Percentiles rank a stretch among this genome's conserved stretches.
These are phyloP conservation scores for Percina caprodes DNA, from an alignment of 2,113 vertebrate genomes.

Conservation along the genomic window DNA sequence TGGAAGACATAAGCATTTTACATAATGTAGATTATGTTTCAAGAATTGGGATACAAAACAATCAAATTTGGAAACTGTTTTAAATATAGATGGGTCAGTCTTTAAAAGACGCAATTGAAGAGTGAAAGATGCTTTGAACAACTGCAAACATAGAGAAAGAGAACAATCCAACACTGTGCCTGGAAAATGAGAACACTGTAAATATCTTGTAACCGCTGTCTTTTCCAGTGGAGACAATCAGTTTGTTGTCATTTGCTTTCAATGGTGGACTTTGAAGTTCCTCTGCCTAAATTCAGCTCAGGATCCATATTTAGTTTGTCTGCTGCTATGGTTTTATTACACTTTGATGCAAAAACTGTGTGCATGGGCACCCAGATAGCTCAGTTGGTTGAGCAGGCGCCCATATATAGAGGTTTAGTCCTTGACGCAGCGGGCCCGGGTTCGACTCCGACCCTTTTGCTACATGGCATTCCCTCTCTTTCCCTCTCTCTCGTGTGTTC, in stretches of 20 bases:
- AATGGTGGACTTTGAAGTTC: slow-evolving; percentile 3
- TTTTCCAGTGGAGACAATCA: not conserved
- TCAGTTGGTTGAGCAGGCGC: no score
- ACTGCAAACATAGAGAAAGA: not conserved
- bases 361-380: no score
- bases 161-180: not conserved
- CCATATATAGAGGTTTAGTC: no score
- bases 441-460: no score
- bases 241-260: slow-evolving; percentile 23
- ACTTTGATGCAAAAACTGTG: not conserved
- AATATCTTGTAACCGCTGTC: not conserved
- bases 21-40: not conserved
- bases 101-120: not conserved
- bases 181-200: slow-evolving; percentile 7
- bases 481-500: no score
- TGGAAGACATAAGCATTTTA: slow-evolving; percentile 44
- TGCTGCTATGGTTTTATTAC: not conserved
- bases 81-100: not conserved
- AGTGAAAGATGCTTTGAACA: not conserved
- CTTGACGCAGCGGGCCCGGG: no score
- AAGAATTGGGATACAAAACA: not conserved
- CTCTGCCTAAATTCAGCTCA: not conserved
- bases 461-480: no score
- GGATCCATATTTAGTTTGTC: not conserved
- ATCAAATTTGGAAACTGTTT: not conserved